Base-by-base conservation (phyloP, 35 echinoderm and acorn worm genomes). In the Ophioderma brevispina region DNA sequence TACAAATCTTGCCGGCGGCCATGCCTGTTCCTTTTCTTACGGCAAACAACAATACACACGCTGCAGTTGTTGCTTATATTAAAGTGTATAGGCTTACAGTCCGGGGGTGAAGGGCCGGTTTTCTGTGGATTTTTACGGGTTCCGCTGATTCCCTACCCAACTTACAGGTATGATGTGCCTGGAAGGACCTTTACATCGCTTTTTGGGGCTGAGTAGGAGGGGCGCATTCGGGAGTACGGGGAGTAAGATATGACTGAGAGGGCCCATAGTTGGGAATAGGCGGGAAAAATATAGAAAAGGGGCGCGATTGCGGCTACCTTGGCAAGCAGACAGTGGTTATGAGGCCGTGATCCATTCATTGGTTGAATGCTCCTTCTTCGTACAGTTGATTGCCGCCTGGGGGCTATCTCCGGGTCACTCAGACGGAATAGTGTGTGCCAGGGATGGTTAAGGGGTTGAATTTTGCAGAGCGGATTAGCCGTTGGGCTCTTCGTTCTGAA, bases 41-140 rank as follows among this genome's bases (percentile, higher is more conserved):
- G 90, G 90, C 90, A 85, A 91, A 91, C 90, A 91, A 91, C 90
- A 91, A 91, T 91, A 91, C 90, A 91, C 90, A 79, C 81, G 76
- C 75, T 91, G 82, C 90, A 84, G 90, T 91, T 83, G 82, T 82
- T 91, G 90, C 90, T 91, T 91, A 91, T 91, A 91, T 91, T 91
- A 91, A 91, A 91, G 82, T 91, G 90, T 91, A 91, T 91, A 91
- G 90, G 90, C 90, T 91, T 91, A 91, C 90, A 91, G 90, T 85
- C 78, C 90, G 90, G 90, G 81, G 90, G 83, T 91, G 84, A 84
- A 91, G 90, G 90, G 90, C 75, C 77, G 83, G 56, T 85, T 64
- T 84, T 75, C 76, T 75, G 43, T 82, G 64, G 84, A 83, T 84
- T 76, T 91, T 81, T 86, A 78, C 82, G 38, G 76, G 59, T 33